Conservation (phyloP, 2,113 vertebrate species). For the Neotragus moschatus region DNA sequence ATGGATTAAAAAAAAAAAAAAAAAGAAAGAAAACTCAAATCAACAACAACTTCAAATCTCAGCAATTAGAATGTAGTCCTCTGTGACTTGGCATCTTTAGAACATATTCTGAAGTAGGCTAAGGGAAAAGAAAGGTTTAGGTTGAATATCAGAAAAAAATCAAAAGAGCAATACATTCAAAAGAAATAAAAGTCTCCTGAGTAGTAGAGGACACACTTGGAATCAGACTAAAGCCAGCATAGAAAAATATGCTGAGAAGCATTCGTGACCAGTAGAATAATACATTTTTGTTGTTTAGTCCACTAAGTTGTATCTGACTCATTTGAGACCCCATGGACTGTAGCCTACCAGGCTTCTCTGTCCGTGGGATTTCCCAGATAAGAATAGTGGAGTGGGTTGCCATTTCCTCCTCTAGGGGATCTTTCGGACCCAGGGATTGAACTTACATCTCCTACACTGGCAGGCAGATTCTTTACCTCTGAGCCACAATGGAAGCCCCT, state of each 20-base stretch:
- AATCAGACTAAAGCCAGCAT: neutral
- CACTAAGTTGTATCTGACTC: neutral
- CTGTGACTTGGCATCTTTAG: neutral
- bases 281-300: neutral
- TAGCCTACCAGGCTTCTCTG: neutral
- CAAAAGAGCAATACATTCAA: neutral
- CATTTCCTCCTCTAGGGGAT: neutral
- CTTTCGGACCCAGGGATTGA: neutral
- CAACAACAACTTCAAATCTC: constrained; percentile 26
- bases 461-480: neutral
- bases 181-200: neutral
- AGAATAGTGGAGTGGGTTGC: neutral
- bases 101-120: neutral
- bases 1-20: neutral
- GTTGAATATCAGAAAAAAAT: neutral
- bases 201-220: neutral
- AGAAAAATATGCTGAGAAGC: neutral
- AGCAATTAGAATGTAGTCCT: neutral
- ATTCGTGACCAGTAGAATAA: neutral
- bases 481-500: neutral
- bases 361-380: neutral
- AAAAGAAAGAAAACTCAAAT: neutral
- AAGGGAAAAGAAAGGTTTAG: neutral
- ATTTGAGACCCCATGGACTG: neutral
- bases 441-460: neutral